These are phyloP conservation scores for Aspidapion aeneum DNA, from an alignment of 2,888 invertebrate genomes.

Conservation along the genomic window DNA sequence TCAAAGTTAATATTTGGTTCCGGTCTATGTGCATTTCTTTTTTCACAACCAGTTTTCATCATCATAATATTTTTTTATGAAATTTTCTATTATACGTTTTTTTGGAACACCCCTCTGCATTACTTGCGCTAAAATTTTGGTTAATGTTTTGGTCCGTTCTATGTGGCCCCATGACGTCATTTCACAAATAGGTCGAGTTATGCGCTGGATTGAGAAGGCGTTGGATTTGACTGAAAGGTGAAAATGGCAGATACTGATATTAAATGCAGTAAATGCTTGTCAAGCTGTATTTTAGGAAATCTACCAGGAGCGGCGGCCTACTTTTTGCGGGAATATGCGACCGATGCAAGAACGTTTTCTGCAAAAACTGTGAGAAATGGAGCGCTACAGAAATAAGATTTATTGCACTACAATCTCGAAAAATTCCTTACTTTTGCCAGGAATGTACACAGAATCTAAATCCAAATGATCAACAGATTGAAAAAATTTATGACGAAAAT, in stretches of 20 bases:
- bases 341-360: background rate
- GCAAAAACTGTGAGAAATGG: background rate
- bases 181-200: no score
- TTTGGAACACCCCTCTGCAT: no score
- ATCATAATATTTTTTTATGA: no score
- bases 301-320: background rate
- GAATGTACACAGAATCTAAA: background rate
- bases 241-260: background rate
- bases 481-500: background rate
- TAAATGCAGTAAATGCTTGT: background rate
- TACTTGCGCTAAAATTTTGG: no score
- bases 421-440: background rate
- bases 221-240: no score
- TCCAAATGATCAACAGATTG: background rate
- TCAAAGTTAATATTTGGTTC: no score
- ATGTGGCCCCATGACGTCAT: no score
- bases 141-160: no score
- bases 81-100: no score
- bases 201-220: no score
- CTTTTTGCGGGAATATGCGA: background rate
- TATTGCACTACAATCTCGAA: background rate
- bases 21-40: no score
- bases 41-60: no score
- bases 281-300: background rate
- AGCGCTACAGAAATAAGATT: background rate